phyloP scores from a whole-genome alignment of 30 jellyfish, hydroid and myxozoan genomes.

The Aurelia sp. region DNA sequence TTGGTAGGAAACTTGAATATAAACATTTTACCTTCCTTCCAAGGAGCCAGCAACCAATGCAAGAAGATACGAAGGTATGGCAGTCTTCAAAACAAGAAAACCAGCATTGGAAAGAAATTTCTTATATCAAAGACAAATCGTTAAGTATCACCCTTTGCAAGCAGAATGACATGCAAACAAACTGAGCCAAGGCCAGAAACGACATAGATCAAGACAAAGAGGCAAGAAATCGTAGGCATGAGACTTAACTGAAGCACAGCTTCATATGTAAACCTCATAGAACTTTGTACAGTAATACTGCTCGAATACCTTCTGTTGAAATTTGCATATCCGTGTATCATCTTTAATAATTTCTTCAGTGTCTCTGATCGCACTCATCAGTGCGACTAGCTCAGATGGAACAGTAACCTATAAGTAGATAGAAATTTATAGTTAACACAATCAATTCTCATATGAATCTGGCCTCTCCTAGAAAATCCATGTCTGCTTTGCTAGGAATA shows the following conservation, averaged over 20 bases:
- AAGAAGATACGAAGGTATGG: conserved; percentile 92
- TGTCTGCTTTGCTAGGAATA: too few species aligned
- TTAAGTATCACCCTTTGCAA: too few species aligned
- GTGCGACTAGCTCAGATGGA: conserved; percentile 73
- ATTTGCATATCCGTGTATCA: conserved; percentile 73
- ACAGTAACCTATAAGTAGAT: conserved; percentile 72
- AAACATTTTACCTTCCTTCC: conserved; percentile 78
- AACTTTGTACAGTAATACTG: not conserved
- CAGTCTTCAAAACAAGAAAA: conserved; percentile 51
- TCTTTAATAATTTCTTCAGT: conserved; percentile 35
- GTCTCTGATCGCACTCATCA: conserved; percentile 94
- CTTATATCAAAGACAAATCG: too few species aligned
- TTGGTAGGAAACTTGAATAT: too few species aligned
- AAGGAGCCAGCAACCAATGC: conserved; percentile 95
- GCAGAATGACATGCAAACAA: too few species aligned
- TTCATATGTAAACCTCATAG: not conserved
- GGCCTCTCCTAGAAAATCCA: too few species aligned
- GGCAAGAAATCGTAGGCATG: too few species aligned
- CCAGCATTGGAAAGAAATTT: not conserved
- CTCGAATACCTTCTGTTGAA: conserved; percentile 79
- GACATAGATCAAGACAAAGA: not conserved
- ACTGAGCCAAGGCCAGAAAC: too few species aligned
- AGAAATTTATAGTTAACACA: not conserved
- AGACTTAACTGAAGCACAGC: too few species aligned
- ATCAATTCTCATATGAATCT: too few species aligned